phyloP scores from a whole-genome alignment of 2,888 invertebrate species.

The Eilema depressum region DNA sequence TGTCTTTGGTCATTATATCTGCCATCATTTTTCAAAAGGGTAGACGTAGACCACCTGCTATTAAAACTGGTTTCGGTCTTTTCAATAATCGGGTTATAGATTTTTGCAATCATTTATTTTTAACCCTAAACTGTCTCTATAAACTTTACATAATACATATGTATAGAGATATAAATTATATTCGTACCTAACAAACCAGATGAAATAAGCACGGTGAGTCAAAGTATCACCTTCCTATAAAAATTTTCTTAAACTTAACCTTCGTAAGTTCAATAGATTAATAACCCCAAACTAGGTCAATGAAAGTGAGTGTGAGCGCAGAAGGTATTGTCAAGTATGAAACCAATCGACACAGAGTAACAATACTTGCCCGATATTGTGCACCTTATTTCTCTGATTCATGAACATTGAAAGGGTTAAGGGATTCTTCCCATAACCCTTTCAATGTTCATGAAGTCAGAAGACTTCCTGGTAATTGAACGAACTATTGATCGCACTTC shows the following conservation, averaged over 20 bases:
- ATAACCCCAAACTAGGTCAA: not conserved
- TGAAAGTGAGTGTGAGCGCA: not conserved
- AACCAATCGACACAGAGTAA: not conserved
- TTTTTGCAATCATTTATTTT: not conserved
- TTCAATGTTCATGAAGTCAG: too few relatives aligned
- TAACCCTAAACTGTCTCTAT: not conserved
- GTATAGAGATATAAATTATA: not conserved
- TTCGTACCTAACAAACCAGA: not conserved
- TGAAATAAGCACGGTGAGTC: not conserved
- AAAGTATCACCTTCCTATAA: not conserved
- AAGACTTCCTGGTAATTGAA: too few relatives aligned
- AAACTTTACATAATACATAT: not conserved
- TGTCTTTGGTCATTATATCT: too few relatives aligned
- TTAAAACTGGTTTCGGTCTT: too few relatives aligned
- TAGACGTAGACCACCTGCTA: too few relatives aligned
- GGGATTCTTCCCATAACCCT: too few relatives aligned
- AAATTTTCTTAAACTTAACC: not conserved
- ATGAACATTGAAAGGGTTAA: not conserved
- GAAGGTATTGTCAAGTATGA: not conserved
- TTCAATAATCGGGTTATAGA: too few relatives aligned
- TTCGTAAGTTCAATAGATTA: not conserved
- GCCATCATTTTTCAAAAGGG: too few relatives aligned
- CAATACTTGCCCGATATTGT: not conserved
- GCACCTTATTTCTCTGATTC: not conserved
- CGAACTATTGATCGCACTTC: too few relatives aligned